Conservation (phyloP, 92 coral and sea anemone genomes). For the Siderastrea siderea region DNA sequence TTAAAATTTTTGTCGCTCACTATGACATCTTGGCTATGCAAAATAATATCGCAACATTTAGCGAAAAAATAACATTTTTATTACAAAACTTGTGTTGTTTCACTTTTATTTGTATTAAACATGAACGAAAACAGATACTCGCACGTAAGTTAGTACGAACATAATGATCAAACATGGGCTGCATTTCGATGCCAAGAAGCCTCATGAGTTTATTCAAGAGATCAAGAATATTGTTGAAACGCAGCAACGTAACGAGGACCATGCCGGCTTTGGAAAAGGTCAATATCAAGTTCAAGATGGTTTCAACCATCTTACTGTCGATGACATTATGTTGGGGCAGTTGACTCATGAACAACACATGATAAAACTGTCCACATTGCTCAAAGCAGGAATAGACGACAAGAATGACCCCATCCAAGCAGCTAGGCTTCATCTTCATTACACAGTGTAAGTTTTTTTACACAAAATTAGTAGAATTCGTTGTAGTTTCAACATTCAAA, state of each 20-base stretch:
- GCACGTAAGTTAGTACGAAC: no score
- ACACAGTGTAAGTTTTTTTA: no score
- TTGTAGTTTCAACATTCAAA: no score
- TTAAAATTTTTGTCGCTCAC: no score
- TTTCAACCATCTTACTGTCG: constrained; percentile 25
- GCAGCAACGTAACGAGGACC: constrained; percentile 1
- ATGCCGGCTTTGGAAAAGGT: constrained; percentile 18
- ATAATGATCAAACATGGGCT: background rate
- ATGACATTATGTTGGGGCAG: constrained; percentile 35
- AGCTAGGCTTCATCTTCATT: no score
- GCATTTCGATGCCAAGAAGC: constrained; percentile 33
- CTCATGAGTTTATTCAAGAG: constrained; percentile 49
- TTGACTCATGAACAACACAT: constrained; percentile 29
- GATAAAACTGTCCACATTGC: constrained; percentile 17
- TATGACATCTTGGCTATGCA: no score
- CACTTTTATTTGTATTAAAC: no score
- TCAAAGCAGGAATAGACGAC: constrained; percentile 36
- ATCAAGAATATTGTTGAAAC: constrained; percentile 46
- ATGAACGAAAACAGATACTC: no score
- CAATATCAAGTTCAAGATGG: constrained; percentile 36
- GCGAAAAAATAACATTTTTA: no score
- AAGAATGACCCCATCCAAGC: constrained; percentile 5
- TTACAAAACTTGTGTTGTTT: no score
- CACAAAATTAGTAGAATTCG: no score
- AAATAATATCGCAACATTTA: no score